Percentiles rank a stretch among this genome's conserved stretches.
phyloP scores from a whole-genome alignment of 2,113 vertebrate genomes.

The Camelus bactrianus region DNA sequence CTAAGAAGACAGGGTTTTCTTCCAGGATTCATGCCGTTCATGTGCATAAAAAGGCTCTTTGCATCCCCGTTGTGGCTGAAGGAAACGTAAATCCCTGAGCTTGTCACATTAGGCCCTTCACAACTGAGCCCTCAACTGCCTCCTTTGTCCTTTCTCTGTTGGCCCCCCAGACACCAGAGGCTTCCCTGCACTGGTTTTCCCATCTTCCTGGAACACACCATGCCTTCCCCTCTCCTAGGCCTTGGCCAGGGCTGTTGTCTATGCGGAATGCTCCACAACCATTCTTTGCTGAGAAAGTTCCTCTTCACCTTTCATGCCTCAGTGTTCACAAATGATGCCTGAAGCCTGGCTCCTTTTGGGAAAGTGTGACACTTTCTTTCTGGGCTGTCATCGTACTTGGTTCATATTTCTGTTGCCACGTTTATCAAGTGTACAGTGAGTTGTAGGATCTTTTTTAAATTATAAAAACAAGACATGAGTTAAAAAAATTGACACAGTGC shows the following conservation, averaged over 20 bases:
- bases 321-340: not conserved
- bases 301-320: not conserved
- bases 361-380: slow-evolving; percentile 5
- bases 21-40: not conserved
- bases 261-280: not conserved
- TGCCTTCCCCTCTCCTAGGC: not conserved
- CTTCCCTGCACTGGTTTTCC: not conserved
- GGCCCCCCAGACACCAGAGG: not conserved
- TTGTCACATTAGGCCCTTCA: not conserved
- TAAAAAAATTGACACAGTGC: not conserved
- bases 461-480: slow-evolving; percentile 10
- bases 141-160: not conserved
- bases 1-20: not conserved
- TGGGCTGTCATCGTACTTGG: not conserved
- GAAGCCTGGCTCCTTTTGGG: not conserved
- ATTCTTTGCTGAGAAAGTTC: not conserved
- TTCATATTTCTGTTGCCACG: not conserved
- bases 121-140: not conserved
- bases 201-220: not conserved
- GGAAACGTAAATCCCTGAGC: not conserved
- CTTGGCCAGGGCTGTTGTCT: not conserved
- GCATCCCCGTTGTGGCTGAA: not conserved
- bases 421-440: not conserved
- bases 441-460: not conserved
- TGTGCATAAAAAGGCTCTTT: not conserved